Conservation (phyloP, 2,113 vertebrate species). For the Spilogale gracilis region DNA sequence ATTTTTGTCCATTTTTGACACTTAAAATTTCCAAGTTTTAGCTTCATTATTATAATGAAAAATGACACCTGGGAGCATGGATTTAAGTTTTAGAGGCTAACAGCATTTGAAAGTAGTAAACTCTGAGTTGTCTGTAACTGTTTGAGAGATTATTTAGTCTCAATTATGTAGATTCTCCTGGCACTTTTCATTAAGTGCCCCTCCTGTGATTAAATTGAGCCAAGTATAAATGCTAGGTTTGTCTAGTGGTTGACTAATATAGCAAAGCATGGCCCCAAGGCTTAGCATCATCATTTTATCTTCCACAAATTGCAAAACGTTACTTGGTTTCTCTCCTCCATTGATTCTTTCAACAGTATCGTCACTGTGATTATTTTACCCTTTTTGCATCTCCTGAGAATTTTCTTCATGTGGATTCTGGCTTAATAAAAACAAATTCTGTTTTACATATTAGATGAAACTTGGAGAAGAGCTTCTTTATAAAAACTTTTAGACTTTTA, state of each 20-base stretch:
- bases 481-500: not conserved
- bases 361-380: not conserved
- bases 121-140: not conserved
- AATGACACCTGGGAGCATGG: not conserved
- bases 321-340: not conserved
- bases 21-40: not conserved
- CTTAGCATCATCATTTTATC: not conserved
- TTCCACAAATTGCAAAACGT: not conserved
- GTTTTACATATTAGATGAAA: not conserved
- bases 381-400: not conserved
- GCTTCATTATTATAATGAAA: constrained; percentile 34
- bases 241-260: not conserved
- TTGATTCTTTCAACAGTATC: not conserved
- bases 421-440: not conserved
- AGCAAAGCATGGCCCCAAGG: not conserved
- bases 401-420: constrained; percentile 9
- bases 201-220: not conserved
- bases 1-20: not conserved
- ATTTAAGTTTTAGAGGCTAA: not conserved
- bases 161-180: not conserved
- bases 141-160: not conserved
- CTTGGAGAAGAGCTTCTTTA: constrained; percentile 36
- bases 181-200: not conserved
- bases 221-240: not conserved
- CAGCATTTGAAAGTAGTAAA: not conserved